Evolutionary conservation across 2,888 invertebrate genomes (phyloP).

Genomic region (Mechanitis messenoides): DNA sequence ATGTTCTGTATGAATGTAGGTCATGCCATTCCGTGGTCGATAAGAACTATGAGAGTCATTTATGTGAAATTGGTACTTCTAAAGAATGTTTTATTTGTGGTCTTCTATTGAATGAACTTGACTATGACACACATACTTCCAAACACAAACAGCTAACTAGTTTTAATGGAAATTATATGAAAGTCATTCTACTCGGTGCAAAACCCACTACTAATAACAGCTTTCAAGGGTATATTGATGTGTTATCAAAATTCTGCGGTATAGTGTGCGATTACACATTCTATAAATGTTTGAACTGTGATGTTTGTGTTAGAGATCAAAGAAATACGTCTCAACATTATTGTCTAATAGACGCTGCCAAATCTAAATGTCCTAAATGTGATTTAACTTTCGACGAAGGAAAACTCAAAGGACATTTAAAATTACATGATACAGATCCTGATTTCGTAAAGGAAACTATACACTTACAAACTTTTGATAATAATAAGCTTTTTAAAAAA

Average conservation of each 20-base stretch:
- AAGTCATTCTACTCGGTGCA: constrained; percentile 49
- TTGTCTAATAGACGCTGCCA: constrained; percentile 40
- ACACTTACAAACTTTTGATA: constrained; percentile 39
- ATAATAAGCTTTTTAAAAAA: constrained; percentile 10
- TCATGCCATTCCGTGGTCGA: constrained; percentile 48
- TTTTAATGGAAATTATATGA: constrained; percentile 46
- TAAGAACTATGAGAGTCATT: constrained; percentile 37
- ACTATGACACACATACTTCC: constrained; percentile 41
- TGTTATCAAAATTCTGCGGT: constrained; percentile 41
- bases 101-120: constrained; percentile 38
- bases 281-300: constrained; percentile 50
- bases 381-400: constrained; percentile 42
- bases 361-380: constrained; percentile 46
- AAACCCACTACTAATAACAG: constrained; percentile 15
- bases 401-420: constrained; percentile 43
- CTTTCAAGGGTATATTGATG: constrained; percentile 8
- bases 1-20: constrained; percentile 54
- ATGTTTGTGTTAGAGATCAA: constrained; percentile 41
- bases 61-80: constrained; percentile 39
- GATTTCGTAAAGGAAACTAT: constrained; percentile 46
- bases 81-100: constrained; percentile 49
- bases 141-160: constrained; percentile 45
- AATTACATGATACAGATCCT: constrained; percentile 44
- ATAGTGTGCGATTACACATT: constrained; percentile 48
- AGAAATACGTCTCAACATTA: constrained; percentile 37